Percentiles rank a stretch among this genome's conserved stretches.
These are phyloP conservation scores for Gallinago solitaria DNA, from an alignment of 2,797 vertebrate species.

Conservation along the genomic window DNA sequence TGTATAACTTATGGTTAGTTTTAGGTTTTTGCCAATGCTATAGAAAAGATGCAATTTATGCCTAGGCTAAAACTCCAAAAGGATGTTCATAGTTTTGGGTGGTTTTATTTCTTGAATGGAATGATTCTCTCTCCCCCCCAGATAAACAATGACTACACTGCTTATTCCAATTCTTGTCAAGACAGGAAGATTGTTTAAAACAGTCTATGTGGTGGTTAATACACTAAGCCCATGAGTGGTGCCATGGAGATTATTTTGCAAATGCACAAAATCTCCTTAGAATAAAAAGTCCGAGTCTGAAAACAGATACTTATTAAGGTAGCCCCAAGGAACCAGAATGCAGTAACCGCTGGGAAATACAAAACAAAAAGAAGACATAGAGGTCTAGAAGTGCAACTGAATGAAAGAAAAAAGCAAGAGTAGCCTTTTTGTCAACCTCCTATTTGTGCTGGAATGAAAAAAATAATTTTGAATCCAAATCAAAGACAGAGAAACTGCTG, in stretches of 20 bases:
- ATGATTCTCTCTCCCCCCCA: not conserved
- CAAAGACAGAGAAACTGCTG: slow-evolving; percentile 47
- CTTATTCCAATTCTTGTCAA: slow-evolving; percentile 9
- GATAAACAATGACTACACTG: not conserved
- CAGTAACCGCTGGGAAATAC: not conserved
- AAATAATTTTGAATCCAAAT: slow-evolving; percentile 21
- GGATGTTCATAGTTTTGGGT: not conserved
- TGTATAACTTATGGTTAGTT: not conserved
- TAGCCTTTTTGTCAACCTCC: not conserved
- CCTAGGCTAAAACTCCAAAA: not conserved
- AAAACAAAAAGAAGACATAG: not conserved
- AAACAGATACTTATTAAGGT: not conserved
- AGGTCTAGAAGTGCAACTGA: not conserved
- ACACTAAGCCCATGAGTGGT: not conserved
- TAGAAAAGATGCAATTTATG: not conserved
- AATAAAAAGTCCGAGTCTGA: slow-evolving; percentile 4
- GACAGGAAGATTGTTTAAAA: slow-evolving; percentile 27
- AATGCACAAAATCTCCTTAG: not conserved
- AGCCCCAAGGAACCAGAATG: not conserved
- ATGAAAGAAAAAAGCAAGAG: not conserved
- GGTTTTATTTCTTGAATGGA: not conserved
- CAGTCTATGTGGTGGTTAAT: not conserved
- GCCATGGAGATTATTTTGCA: slow-evolving; percentile 36
- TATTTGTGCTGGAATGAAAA: not conserved
- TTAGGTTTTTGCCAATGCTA: not conserved